Evolutionary conservation across 2,113 vertebrate species (phyloP).

Genomic region (Brachirus orientalis): DNA sequence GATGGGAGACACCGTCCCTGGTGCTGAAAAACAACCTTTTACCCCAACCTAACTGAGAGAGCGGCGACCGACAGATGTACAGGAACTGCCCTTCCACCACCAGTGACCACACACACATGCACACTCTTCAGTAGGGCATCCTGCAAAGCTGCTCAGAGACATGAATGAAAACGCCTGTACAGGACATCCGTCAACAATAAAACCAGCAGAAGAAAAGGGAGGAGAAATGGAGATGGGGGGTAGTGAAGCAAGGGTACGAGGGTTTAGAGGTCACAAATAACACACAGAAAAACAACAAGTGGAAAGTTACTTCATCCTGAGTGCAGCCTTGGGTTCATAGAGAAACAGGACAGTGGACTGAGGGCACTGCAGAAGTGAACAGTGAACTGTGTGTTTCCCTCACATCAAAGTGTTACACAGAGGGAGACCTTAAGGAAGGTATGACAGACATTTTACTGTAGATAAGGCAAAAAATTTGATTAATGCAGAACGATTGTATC

Average conservation of each 20-base stretch:
- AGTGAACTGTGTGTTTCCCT: conserved; percentile 52
- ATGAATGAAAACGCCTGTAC: conserved; percentile 74
- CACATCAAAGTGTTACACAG: conserved; percentile 52
- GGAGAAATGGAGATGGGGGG: conserved; percentile 36
- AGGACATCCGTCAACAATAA: conserved; percentile 85
- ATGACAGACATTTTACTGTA: background rate
- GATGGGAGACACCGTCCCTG: conserved; percentile 76
- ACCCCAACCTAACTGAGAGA: conserved; percentile 62
- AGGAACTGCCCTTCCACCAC: conserved; percentile 72
- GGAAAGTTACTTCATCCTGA: conserved; percentile 71
- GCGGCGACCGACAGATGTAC: conserved; percentile 83
- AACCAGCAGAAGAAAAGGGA: conserved; percentile 63
- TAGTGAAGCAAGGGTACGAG: conserved; percentile 23
- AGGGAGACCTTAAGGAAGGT: conserved; percentile 20
- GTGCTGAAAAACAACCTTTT: conserved; percentile 77
- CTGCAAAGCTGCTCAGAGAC: conserved; percentile 69
- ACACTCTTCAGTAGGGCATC: conserved; percentile 57
- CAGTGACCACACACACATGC: conserved; percentile 48
- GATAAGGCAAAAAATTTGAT: background rate
- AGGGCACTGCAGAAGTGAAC: conserved; percentile 38
- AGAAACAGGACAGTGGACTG: conserved; percentile 17
- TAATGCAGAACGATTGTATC: too few relatives aligned
- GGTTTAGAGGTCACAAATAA: conserved; percentile 54
- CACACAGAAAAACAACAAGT: conserved; percentile 66
- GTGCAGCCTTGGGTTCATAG: conserved; percentile 26